Evolutionary conservation across 2,888 invertebrate genomes (phyloP).

Genomic region (Amiota communis): DNA sequence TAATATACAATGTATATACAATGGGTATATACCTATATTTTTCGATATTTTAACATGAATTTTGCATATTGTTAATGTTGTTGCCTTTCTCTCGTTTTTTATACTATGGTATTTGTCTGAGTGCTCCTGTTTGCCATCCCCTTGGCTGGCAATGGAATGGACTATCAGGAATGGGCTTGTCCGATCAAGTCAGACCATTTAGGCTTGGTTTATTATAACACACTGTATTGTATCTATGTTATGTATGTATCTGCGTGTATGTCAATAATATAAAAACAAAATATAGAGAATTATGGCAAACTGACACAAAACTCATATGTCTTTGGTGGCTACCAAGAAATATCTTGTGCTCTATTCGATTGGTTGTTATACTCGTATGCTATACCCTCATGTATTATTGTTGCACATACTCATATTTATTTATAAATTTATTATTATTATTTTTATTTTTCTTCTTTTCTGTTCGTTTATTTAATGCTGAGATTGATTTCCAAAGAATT

Average conservation of each 20-base stretch:
- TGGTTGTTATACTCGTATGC: no score
- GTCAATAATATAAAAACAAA: not conserved
- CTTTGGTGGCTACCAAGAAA: not conserved
- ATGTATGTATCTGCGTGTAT: not conserved
- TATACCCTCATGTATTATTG: no score
- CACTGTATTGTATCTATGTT: not conserved
- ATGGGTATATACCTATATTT: conserved; percentile 51
- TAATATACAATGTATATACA: no score
- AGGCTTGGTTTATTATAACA: not conserved
- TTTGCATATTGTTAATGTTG: conserved; percentile 70
- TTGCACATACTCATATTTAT: not conserved
- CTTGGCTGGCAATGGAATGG: no score
- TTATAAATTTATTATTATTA: conserved; percentile 16
- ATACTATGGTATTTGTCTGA: not conserved
- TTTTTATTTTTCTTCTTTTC: not conserved
- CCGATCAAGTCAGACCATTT: not conserved
- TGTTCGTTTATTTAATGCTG: not conserved
- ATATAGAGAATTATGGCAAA: not conserved
- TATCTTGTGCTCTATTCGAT: no score
- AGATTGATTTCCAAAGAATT: not conserved
- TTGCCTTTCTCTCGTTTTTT: conserved; percentile 53
- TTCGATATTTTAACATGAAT: conserved; percentile 70
- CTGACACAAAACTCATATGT: not conserved
- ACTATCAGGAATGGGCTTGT: not conserved
- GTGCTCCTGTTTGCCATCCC: not conserved